Percentiles rank a stretch among this genome's conserved stretches.
Conservation (phyloP, 2,888 invertebrate genomes). For the Drosophila nr. perissopoda region DNA sequence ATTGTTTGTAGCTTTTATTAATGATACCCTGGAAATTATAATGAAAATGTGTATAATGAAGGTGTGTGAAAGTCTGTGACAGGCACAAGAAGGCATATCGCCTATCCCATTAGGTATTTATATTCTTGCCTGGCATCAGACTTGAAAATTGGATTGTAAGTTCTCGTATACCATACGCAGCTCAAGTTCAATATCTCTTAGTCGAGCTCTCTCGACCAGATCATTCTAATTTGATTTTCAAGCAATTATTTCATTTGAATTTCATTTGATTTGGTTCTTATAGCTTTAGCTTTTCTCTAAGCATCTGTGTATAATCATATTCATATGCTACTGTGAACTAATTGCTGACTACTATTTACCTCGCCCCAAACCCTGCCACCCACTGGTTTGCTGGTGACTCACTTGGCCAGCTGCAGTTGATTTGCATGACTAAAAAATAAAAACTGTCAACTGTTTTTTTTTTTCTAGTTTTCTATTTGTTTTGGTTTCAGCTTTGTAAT, state of each 20-base stretch:
- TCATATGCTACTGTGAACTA: not conserved
- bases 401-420: constrained; percentile 33
- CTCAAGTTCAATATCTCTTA: not conserved
- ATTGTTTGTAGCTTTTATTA: not conserved
- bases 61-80: not conserved
- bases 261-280: not conserved
- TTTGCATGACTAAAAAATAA: constrained; percentile 11
- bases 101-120: not conserved
- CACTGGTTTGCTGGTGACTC: not conserved
- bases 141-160: not conserved
- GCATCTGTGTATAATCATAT: not conserved
- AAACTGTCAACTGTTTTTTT: constrained; percentile 28
- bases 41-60: not conserved
- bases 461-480: not conserved
- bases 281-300: not conserved
- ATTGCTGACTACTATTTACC: constrained; percentile 2
- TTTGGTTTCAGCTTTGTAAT: constrained; percentile 1
- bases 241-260: not conserved
- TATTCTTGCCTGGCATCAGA: not conserved
- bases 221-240: not conserved
- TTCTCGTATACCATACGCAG: not conserved
- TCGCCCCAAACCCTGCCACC: not conserved
- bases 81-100: not conserved
- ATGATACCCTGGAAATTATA: not conserved
- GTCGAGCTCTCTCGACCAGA: not conserved